These are phyloP conservation scores for Mastomys coucha DNA, from an alignment of 2,113 vertebrate species.

Conservation along the genomic window DNA sequence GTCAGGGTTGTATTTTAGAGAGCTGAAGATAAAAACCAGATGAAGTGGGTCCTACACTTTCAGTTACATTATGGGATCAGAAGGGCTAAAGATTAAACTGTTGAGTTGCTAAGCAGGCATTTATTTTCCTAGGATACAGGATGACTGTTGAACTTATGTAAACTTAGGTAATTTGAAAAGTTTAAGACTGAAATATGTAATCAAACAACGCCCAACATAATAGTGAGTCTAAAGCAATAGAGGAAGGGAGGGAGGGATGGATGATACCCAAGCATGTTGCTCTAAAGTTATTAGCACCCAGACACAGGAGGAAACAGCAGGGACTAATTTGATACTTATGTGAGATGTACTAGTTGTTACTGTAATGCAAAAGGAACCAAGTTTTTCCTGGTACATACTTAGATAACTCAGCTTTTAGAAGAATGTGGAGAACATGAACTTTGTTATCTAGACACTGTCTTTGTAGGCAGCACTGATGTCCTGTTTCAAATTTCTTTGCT, in stretches of 20 bases:
- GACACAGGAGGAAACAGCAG: neutral
- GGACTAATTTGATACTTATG: neutral
- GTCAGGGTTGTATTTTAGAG: neutral
- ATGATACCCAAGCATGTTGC: neutral
- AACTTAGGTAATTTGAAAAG: slow-evolving; percentile 38
- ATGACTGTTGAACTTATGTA: slow-evolving; percentile 20
- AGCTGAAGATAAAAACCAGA: neutral
- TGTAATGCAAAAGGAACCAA: slow-evolving; percentile 13
- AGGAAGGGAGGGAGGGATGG: neutral
- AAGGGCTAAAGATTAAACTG: neutral
- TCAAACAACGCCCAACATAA: neutral
- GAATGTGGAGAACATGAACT: neutral
- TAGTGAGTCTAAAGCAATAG: neutral
- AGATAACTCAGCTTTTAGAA: neutral
- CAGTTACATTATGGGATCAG: neutral
- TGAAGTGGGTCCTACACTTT: neutral
- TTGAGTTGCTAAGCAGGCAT: slow-evolving; percentile 12
- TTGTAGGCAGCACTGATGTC: slow-evolving; percentile 14
- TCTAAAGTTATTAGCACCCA: slow-evolving; percentile 28
- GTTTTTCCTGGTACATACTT: neutral
- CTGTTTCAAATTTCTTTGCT: slow-evolving; percentile 70
- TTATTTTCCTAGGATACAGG: neutral
- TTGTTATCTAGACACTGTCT: neutral
- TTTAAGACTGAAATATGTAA: neutral
- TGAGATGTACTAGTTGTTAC: neutral